These are phyloP conservation scores for Phthorimaea operculella DNA, from an alignment of 1,140 invertebrate genomes.

Conservation along the genomic window DNA sequence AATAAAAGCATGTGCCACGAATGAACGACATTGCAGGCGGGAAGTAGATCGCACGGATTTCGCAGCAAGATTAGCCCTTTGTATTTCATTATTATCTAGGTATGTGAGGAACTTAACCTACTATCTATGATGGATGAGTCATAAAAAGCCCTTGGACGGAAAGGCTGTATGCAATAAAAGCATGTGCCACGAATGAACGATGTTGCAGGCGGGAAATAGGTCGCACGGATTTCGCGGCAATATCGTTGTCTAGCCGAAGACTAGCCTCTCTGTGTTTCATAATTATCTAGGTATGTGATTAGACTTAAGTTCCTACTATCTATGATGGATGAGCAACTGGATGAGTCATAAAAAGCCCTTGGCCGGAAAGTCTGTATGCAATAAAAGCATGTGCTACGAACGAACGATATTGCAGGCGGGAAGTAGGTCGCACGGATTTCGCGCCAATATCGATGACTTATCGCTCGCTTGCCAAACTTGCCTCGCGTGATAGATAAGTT, in stretches of 20 bases:
- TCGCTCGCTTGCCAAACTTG: conserved; percentile 14
- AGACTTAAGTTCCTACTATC: too few species aligned
- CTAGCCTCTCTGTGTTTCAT: too few species aligned
- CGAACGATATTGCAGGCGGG: conserved; percentile 29
- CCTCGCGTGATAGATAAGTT: conserved; percentile 21
- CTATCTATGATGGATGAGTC: too few species aligned
- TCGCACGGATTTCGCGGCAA: conserved; percentile 38
- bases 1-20: conserved; percentile 18
- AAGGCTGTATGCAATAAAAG: conserved; percentile 26
- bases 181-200: conserved; percentile 19
- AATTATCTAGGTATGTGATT: too few species aligned
- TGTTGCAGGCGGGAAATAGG: conserved; percentile 42
- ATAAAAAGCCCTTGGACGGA: background rate
- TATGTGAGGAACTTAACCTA: too few species aligned
- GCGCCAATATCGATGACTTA: conserved; percentile 31
- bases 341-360: too few species aligned
- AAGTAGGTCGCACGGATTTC: conserved; percentile 38
- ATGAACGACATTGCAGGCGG: conserved; percentile 27
- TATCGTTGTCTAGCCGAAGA: too few species aligned
- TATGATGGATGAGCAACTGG: too few species aligned
- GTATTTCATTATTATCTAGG: too few species aligned
- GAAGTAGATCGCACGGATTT: conserved; percentile 49
- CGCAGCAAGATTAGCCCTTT: too few species aligned
- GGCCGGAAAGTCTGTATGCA: conserved; percentile 23
- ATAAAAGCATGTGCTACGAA: conserved; percentile 17